These are phyloP conservation scores for Hormaphis cornu DNA, from an alignment of 1,140 invertebrate genomes.

Conservation along the genomic window DNA sequence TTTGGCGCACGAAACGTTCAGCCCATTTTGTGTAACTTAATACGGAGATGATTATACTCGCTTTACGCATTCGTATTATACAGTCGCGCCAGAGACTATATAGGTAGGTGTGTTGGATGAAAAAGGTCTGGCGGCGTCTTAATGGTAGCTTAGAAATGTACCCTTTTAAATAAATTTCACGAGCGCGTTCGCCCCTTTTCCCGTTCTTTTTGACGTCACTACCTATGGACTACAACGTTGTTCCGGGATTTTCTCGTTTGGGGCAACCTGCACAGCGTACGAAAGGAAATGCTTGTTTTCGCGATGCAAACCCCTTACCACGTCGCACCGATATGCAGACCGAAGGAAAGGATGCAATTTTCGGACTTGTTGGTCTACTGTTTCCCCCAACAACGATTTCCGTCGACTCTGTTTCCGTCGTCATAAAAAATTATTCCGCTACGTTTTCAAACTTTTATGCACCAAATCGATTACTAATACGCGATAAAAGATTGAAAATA, in stretches of 20 bases:
- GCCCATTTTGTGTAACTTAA: not conserved
- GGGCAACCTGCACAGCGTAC: not conserved
- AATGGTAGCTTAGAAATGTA: not conserved
- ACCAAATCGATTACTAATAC: no score
- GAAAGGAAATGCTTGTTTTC: conserved; percentile 26
- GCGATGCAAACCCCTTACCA: not conserved
- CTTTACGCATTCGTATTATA: no score
- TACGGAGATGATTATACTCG: not conserved
- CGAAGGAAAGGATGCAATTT: not conserved
- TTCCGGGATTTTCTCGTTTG: not conserved
- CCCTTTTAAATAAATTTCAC: conserved; percentile 1
- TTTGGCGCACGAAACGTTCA: no score
- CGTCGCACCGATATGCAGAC: not conserved
- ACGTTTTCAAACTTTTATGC: no score
- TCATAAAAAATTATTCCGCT: no score
- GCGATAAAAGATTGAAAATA: no score
- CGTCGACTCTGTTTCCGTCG: no score
- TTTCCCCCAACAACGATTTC: no score
- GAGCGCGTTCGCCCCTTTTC: not conserved
- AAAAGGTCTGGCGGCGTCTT: conserved; percentile 1
- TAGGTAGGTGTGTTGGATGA: no score
- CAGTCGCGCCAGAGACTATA: no score
- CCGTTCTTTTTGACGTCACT: not conserved
- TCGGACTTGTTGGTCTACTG: no score
- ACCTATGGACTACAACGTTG: no score